A percentile compares a stretch with the other conserved stretches of the same genome.
Evolutionary conservation across 1,140 invertebrate species (phyloP).

Genomic region (Saccostrea glomerata): DNA sequence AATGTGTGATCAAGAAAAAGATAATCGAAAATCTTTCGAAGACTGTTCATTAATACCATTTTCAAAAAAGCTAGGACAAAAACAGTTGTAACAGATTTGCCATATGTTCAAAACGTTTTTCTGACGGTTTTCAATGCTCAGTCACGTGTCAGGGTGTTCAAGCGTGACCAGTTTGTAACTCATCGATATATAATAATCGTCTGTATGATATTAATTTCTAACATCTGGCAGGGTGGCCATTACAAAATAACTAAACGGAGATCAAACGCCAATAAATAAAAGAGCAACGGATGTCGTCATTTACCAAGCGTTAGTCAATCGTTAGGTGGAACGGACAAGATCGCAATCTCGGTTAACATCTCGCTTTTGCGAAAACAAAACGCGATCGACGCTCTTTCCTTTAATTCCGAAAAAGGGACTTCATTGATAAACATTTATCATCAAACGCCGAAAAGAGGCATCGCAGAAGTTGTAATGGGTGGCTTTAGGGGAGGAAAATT

Average conservation of each 20-base stretch:
- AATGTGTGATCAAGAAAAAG: neutral
- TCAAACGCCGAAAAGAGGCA: neutral
- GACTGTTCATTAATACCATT: neutral
- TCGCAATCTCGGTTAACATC: constrained; percentile 8
- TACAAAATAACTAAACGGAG: constrained; percentile 38
- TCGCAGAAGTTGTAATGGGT: constrained; percentile 26
- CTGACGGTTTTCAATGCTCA: neutral
- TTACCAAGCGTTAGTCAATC: constrained; percentile 35
- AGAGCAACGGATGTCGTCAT: constrained; percentile 23
- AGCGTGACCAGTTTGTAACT: constrained; percentile 26
- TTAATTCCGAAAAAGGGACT: neutral
- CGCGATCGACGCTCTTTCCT: constrained; percentile 25
- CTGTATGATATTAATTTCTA: constrained; percentile 26
- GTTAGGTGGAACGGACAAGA: constrained; percentile 35
- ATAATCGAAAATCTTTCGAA: neutral
- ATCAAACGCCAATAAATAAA: constrained; percentile 37
- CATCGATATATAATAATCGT: constrained; percentile 18
- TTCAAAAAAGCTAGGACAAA: neutral
- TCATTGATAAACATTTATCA: constrained; percentile 27
- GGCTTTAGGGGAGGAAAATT: constrained; percentile 24
- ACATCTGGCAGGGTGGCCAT: constrained; percentile 32
- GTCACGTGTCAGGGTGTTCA: constrained; percentile 19
- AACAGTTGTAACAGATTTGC: neutral
- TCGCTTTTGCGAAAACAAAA: constrained; percentile 31
- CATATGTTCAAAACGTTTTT: constrained; percentile 29